Base-by-base conservation (phyloP, 2,113 vertebrate genomes). In the Panurus biarmicus region DNA sequence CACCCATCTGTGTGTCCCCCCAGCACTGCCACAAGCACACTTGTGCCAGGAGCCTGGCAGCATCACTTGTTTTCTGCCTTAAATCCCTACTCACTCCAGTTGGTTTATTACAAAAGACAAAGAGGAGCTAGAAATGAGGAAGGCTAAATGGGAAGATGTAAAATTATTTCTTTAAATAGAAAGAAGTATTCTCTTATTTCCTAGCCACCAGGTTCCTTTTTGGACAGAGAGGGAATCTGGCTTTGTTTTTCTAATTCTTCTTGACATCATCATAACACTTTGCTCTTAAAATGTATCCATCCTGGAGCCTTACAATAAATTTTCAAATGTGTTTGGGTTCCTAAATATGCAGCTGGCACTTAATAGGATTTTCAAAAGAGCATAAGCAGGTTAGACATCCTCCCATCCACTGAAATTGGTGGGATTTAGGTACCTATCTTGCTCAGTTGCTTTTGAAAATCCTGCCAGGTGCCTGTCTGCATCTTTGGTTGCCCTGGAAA, bases 341-440 rank as follows among this genome's bases (percentile, higher is more conserved):
- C 58, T 83, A 61, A 94, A 93, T 54, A 73, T 73, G 85, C 93
- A 95, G 74, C 91, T 96, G 94, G 77, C 16, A 3, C 74, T 69
- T 93, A 87, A 79, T 83, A 64, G 91, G 94, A 94, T 95, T 96
- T 95, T 94, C 77, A 70, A 44, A 96, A 94, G 85, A 94, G 78
- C 87, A 58, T 95, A 94, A 96, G 66, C 66, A 95, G 93, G 91
- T 89, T 95, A 95, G 95, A 58, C 67, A 48, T 90, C 86, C 72
- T 82, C 28, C 50, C 35, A 47, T 87, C 87, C 62, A n/a, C 45
- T 50, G 92, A 87, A 91, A 74, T 85, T 1, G 0, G 25, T 74
- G 40, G 69, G 82, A 88, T 95, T 95, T 91, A 78, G 56, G 72
- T 77, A 94, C 64, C 75, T 83, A 17, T 84, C 44, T 82, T 71